A percentile compares a stretch with the other conserved stretches of the same genome.
Evolutionary conservation across 1,140 invertebrate genomes (phyloP).

Genomic region (Lethrus apterus): DNA sequence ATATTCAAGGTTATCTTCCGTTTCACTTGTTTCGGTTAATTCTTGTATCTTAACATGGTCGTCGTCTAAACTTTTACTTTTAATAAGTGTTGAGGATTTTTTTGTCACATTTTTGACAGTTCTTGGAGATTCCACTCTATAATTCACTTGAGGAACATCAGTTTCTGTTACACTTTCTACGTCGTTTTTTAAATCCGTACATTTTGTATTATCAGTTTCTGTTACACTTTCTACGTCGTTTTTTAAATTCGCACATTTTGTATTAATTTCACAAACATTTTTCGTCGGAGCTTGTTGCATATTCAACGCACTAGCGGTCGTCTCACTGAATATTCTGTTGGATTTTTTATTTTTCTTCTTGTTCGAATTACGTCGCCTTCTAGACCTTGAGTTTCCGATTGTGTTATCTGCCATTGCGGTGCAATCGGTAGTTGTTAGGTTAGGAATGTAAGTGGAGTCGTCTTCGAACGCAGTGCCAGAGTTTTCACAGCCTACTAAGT

Average conservation of each 20-base stretch:
- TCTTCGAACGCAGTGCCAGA: too few relatives aligned
- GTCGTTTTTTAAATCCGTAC: background rate
- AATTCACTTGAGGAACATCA: conserved; percentile 17
- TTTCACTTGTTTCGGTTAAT: conserved; percentile 22
- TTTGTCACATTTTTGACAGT: conserved; percentile 30
- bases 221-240: background rate
- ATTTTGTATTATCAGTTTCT: background rate
- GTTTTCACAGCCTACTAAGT: too few relatives aligned
- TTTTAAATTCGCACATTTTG: background rate
- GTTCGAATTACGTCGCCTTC: too few relatives aligned
- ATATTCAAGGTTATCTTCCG: conserved; percentile 16
- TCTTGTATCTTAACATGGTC: conserved; percentile 46
- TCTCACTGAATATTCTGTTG: background rate
- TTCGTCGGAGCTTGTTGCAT: background rate
- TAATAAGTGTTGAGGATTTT: conserved; percentile 29
- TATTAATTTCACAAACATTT: background rate
- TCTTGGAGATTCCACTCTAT: conserved; percentile 46
- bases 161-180: conserved; percentile 10
- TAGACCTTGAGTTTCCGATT: too few relatives aligned
- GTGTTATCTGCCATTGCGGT: too few relatives aligned
- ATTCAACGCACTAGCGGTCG: conserved; percentile 1
- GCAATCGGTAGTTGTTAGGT: too few relatives aligned
- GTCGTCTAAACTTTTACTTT: conserved; percentile 51
- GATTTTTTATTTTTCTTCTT: background rate
- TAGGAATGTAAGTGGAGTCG: too few relatives aligned